These are phyloP conservation scores for Archips crataeganus DNA, from an alignment of 2,888 invertebrate species.

Conservation along the genomic window DNA sequence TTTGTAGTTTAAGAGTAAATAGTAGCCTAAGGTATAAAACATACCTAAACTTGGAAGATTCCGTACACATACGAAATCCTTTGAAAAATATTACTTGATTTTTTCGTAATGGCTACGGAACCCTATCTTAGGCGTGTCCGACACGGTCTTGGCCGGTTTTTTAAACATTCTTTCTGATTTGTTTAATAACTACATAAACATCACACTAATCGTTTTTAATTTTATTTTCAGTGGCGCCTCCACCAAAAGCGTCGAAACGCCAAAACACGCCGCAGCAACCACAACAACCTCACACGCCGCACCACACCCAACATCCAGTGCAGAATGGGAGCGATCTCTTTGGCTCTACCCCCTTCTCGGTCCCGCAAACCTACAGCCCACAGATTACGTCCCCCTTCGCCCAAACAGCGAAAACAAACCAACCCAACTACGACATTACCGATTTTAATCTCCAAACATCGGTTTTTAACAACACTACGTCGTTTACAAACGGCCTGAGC, in stretches of 20 bases:
- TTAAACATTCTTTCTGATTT: not conserved
- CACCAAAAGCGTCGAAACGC: conserved; percentile 91
- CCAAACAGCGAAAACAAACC: conserved; percentile 54
- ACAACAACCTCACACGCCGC: conserved; percentile 54
- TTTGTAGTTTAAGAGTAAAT: too few relatives aligned
- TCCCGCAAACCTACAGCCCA: conserved; percentile 57
- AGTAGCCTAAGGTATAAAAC: too few relatives aligned
- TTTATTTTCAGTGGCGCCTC: conserved; percentile 92
- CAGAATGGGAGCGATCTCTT: conserved; percentile 90
- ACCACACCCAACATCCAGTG: conserved; percentile 59
- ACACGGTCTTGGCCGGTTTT: too few relatives aligned
- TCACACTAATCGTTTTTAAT: not conserved
- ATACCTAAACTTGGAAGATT: too few relatives aligned
- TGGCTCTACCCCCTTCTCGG: conserved; percentile 91
- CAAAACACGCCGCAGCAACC: conserved; percentile 57
- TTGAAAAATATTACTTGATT: too few relatives aligned
- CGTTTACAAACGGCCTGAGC: conserved; percentile 76
- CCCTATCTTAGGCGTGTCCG: too few relatives aligned
- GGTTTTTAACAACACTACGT: conserved; percentile 71
- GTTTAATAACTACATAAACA: too few relatives aligned
- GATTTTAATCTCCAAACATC: conserved; percentile 80
- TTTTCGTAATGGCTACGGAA: too few relatives aligned
- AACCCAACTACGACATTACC: conserved; percentile 79
- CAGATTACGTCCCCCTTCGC: conserved; percentile 53
- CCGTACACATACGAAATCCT: too few relatives aligned